Percentiles rank a stretch among this genome's conserved stretches.
phyloP scores from a whole-genome alignment of 1,140 invertebrate genomes.

The Dermatophagoides farinae region DNA sequence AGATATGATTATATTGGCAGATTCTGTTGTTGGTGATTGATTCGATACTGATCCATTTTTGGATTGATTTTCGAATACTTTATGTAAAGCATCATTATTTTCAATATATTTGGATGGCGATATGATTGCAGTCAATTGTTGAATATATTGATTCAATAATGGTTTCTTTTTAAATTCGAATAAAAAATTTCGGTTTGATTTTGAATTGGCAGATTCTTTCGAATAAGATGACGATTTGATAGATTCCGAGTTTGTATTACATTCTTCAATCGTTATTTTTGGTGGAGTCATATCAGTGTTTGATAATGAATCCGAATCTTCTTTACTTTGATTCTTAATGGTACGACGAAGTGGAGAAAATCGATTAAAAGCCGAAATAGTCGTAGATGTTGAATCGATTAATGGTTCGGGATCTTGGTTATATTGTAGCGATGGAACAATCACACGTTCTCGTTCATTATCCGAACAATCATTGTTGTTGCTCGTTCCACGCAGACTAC shows the following conservation, averaged over 20 bases:
- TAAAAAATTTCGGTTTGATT: background rate
- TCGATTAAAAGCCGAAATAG: background rate
- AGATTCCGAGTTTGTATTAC: background rate
- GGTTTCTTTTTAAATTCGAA: too few relatives aligned
- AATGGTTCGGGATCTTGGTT: background rate
- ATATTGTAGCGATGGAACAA: background rate
- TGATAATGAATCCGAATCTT: background rate
- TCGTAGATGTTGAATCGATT: background rate
- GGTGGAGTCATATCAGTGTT: background rate
- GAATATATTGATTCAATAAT: background rate
- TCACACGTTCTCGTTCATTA: background rate
- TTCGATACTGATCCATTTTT: background rate
- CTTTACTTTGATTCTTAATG: background rate
- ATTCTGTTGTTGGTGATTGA: background rate
- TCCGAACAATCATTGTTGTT: background rate
- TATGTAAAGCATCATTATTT: background rate
- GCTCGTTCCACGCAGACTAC: background rate
- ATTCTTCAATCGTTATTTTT: background rate
- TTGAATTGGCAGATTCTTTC: background rate
- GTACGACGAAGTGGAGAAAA: conserved; percentile 9
- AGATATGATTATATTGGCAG: background rate
- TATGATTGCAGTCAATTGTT: conserved; percentile 12
- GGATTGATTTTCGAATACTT: conserved; percentile 2
- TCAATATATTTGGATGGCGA: conserved; percentile 8
- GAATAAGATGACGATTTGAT: background rate